These are phyloP conservation scores for Trinorchestia longiramus DNA, from an alignment of 1,140 invertebrate genomes.

Conservation along the genomic window DNA sequence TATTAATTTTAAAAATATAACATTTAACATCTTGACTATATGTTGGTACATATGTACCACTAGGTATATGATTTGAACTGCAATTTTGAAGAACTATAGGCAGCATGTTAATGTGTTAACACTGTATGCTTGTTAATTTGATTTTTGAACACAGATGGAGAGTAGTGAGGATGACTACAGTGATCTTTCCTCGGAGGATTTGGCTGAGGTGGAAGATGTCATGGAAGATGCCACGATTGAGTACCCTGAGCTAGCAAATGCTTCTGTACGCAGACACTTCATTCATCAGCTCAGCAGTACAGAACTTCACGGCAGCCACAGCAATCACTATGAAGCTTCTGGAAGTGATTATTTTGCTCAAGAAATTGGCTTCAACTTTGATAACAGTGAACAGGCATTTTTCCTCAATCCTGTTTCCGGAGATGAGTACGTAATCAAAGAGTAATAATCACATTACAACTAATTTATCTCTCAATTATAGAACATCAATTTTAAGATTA, in stretches of 20 bases:
- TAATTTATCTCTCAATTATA: background rate
- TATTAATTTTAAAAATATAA: no score
- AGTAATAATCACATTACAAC: background rate
- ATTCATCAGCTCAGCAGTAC: background rate
- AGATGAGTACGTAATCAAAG: background rate
- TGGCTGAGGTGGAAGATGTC: conserved; percentile 23
- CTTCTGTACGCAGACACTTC: background rate
- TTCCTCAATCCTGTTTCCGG: background rate
- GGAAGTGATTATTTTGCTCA: background rate
- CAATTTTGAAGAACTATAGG: no score
- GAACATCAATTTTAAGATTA: no score
- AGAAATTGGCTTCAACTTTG: conserved; percentile 4
- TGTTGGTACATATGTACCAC: no score
- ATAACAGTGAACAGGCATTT: background rate
- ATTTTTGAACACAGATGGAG: background rate
- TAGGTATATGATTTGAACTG: no score
- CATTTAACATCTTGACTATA: no score
- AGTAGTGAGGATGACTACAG: background rate
- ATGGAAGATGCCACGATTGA: conserved; percentile 21
- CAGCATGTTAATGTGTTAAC: no score
- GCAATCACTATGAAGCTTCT: background rate
- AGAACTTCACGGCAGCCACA: background rate
- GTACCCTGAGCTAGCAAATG: background rate
- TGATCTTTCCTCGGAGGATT: background rate
- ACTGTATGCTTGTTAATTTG: background rate